Base-by-base conservation (phyloP, 2,113 vertebrate genomes). In the Numenius arquata region DNA sequence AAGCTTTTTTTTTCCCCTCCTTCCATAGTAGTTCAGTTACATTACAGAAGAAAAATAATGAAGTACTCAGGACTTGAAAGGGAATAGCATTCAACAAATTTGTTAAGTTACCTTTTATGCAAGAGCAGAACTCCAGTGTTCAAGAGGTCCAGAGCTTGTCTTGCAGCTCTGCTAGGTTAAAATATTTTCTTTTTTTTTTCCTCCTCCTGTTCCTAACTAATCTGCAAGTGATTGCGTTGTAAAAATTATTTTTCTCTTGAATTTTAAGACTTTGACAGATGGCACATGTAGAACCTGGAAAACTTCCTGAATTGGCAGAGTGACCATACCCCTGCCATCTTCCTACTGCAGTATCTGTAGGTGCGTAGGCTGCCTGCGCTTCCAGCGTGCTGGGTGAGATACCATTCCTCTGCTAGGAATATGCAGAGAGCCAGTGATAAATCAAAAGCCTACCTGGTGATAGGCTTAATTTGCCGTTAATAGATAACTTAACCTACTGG, bases 281-380 rank as follows among this genome's bases (percentile, higher is more conserved):
- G 94, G 96, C 87, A 95, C 94, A 93, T 83, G 80, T 82, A 94
- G 91, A 96, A 96, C 92, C 95, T 96, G 95, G 96, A 96, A 96
- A 96, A 89, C 61, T 96, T 96, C 90, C 96, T 97, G 92, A 84
- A 88, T 95, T 96, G 95, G 92, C 96, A 96, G 83, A 93, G 77
- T 97, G 95, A 96, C 96, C 94, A 79, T 93, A 89, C 43, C 66
- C 81, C 34, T 96, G 77, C 96, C 94, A 91, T 96, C 88, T 96
- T 82, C 81, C 74, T 87, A 53, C 82, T 1, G 16, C 81, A 70
- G 80, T 87, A 76, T 90, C 94, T 82, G 90, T 94, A 95, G 92
- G 93, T 90, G 95, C 26, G 92, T 95, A 85, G 92, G 96, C 96
- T 94, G 92, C 29, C n/a, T 72, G 62, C 48, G 62, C 80, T 85